Conservation (phyloP, 2,797 vertebrate genomes). For the Chelon auratus region DNA sequence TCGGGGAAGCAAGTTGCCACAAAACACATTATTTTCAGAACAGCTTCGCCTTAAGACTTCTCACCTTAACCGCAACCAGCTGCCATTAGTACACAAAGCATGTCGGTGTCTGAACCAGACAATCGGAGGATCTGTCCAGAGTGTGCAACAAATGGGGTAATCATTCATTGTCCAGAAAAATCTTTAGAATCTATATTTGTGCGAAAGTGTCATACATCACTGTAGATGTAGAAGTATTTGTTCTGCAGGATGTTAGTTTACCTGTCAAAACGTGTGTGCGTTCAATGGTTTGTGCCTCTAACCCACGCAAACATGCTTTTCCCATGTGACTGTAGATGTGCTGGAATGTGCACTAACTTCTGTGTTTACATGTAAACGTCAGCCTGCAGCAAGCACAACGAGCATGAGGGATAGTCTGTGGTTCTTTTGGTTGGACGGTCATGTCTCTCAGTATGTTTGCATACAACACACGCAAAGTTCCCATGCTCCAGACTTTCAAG, state of each 20-base stretch:
- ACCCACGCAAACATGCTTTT: conserved; percentile 47
- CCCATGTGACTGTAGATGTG: conserved; percentile 56
- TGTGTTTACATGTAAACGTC: conserved; percentile 73
- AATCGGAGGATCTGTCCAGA: conserved; percentile 14
- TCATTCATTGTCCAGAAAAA: conserved; percentile 48
- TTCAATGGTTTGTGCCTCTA: conserved; percentile 28
- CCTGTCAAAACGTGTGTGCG: conserved; percentile 21
- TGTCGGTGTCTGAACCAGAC: conserved; percentile 11
- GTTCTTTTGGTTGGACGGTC: conserved; percentile 13
- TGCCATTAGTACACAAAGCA: conserved; percentile 12
- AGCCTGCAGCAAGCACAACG: conserved; percentile 43
- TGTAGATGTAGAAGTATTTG: conserved; percentile 15
- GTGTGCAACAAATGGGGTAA: conserved; percentile 11
- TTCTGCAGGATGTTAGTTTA: conserved; percentile 9
- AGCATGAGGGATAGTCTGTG: conserved; percentile 33
- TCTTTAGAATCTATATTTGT: conserved; percentile 39
- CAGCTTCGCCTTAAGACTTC: conserved; percentile 21
- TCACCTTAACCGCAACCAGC: conserved; percentile 10
- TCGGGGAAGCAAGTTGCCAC: conserved; percentile 37
- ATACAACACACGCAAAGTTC: conserved; percentile 60
- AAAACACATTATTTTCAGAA: conserved; percentile 33
- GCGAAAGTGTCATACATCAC: conserved; percentile 29
- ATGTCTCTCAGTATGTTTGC: conserved; percentile 56
- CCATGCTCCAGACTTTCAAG: conserved; percentile 42
- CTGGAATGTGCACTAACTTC: conserved; percentile 34